Base-by-base conservation (phyloP, 2,113 vertebrate species). In the Myiopsitta monachus region DNA sequence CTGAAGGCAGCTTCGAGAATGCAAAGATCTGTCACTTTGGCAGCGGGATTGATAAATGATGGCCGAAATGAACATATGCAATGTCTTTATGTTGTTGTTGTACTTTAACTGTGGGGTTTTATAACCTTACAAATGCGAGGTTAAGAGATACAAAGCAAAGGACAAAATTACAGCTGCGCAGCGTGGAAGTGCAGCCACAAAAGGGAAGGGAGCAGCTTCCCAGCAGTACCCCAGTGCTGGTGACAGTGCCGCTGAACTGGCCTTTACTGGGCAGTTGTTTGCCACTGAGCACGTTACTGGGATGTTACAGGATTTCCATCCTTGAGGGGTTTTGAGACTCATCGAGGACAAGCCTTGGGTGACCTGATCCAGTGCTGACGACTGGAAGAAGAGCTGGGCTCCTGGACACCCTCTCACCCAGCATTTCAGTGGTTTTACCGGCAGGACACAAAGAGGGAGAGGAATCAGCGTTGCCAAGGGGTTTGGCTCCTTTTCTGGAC, bases 371-470 rank as follows among this genome's bases (percentile, higher is more conserved):
- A 3, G 7, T 18, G 23, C 2, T 33, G 47, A 38, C 21, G 21
- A 18, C 18, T 85, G 78, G 7, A 31, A 78, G 27, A 63, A 3
- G 14, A 68, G 30, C 57, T 38, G 43, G 8, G 21, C 23, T 82
- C 41, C 27, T 43, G 39, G 47, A 5, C 49, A 47, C 18, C 67
- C 27, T 72, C 18, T n/a, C 46, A 46, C 18, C 57, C 63, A 38
- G 4, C 22, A 3, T 39, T 27, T 41, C 0, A 0, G 4, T n/a
- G 76, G 6, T 14, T 64, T 49, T 64, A 7, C 22, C 43, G 46
- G 8, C 70, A 51, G 70, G 68, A 27, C 64, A 19, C 49, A 10
- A 13, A 41, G 67, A 47, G 8, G 28, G 51, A 49, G 46, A 76
- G 62, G 39, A 92, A 3, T 39, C 44, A 47, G 33, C 38, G 7